A percentile compares a stretch with the other conserved stretches of the same genome.
Conservation (phyloP, 2,113 vertebrate genomes). For the Suncus etruscus region DNA sequence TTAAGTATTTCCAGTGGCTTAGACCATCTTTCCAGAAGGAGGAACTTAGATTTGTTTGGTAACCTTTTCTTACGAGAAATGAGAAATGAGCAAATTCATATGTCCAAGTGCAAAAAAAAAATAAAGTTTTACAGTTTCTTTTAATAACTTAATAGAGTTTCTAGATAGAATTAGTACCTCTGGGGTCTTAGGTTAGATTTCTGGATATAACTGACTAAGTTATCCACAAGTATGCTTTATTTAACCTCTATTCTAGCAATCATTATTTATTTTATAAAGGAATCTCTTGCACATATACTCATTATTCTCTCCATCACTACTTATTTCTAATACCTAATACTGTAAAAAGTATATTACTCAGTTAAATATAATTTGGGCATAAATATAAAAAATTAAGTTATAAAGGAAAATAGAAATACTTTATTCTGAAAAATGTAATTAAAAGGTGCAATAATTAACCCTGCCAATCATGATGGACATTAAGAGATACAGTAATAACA, state of each 20-base stretch:
- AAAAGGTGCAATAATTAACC: not conserved
- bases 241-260: not conserved
- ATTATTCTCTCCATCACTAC: not conserved
- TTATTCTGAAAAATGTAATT: not conserved
- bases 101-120: not conserved
- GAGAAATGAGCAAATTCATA: not conserved
- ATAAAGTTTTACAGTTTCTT: not conserved
- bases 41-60: constrained; percentile 40
- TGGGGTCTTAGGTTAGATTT: not conserved
- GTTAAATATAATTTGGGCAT: not conserved
- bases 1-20: constrained; percentile 58
- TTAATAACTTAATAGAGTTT: constrained; percentile 21
- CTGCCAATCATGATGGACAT: not conserved
- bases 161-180: not conserved
- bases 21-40: constrained; percentile 34
- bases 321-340: not conserved
- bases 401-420: not conserved
- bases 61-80: constrained; percentile 17
- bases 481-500: not conserved
- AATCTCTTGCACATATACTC: not conserved
- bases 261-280: not conserved
- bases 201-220: not conserved
- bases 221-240: not conserved
- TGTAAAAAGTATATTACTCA: not conserved
- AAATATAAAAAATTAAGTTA: not conserved